Conservation (phyloP, 1,140 invertebrate genomes). For the Microplitis mediator region DNA sequence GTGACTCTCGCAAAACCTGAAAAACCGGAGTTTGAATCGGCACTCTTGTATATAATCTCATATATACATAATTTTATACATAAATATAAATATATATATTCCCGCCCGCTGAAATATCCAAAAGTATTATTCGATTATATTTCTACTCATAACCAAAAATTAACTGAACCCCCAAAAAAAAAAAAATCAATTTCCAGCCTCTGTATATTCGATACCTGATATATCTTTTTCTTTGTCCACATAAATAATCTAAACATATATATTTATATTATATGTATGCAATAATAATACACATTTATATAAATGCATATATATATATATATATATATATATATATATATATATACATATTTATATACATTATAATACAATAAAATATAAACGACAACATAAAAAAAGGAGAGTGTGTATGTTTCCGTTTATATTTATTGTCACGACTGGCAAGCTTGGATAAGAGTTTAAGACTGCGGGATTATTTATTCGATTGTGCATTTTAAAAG, state of each 20-base stretch:
- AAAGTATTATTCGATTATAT: no score
- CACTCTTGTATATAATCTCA: conserved; percentile 25
- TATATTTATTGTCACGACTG: conserved; percentile 37
- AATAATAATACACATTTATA: no score
- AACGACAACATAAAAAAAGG: background rate
- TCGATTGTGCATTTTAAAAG: conserved; percentile 51
- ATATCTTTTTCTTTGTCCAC: no score
- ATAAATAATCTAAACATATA: background rate
- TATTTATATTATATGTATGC: background rate
- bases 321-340: no score
- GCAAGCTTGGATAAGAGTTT: conserved; percentile 51
- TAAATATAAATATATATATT: no score
- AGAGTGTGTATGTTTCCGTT: conserved; percentile 22
- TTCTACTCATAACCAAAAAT: no score
- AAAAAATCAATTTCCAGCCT: no score
- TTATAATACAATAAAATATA: background rate
- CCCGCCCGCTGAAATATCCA: no score
- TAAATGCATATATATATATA: background rate
- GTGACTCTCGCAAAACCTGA: conserved; percentile 29
- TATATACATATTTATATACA: background rate
- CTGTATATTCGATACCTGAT: no score
- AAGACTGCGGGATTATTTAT: conserved; percentile 53
- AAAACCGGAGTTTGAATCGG: conserved; percentile 36
- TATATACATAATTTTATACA: no score
- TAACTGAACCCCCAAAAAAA: background rate